These are phyloP conservation scores for Crocallis elinguaria DNA, from an alignment of 2,888 invertebrate genomes.

Conservation along the genomic window DNA sequence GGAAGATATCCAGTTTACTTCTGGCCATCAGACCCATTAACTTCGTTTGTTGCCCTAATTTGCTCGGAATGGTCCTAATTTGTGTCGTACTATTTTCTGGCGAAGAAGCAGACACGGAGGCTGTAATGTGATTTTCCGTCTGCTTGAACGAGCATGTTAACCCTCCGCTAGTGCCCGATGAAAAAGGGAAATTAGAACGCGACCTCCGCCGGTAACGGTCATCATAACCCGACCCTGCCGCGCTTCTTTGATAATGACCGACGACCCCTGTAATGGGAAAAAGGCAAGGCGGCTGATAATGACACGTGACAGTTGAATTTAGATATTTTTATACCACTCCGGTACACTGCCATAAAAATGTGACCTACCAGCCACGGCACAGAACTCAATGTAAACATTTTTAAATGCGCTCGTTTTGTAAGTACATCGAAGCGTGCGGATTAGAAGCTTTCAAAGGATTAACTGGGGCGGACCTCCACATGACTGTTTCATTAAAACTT, in stretches of 20 bases:
- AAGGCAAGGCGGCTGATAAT: slow-evolving; percentile 32
- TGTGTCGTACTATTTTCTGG: slow-evolving; percentile 7
- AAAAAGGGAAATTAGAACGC: slow-evolving; percentile 39
- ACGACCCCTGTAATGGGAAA: slow-evolving; percentile 33
- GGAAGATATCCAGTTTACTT: slow-evolving; percentile 21
- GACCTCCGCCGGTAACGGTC: slow-evolving; percentile 33
- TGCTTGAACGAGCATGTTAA: slow-evolving; percentile 29
- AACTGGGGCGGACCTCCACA: slow-evolving; percentile 59
- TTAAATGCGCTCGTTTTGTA: slow-evolving; percentile 45
- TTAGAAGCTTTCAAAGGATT: slow-evolving; percentile 74
- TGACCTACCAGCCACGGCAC: slow-evolving; percentile 21
- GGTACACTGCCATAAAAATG: slow-evolving; percentile 5
- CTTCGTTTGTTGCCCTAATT: slow-evolving; percentile 16
- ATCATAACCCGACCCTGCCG: slow-evolving; percentile 35
- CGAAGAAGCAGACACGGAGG: slow-evolving; percentile 16
- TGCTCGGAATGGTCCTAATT: slow-evolving; percentile 16
- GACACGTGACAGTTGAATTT: slow-evolving; percentile 31
- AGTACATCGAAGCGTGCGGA: slow-evolving; percentile 56
- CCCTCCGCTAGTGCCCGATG: slow-evolving; percentile 21
- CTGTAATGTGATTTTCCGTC: slow-evolving; percentile 31
- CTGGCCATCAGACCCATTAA: slow-evolving; percentile 16
- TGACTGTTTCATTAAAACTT: slow-evolving; percentile 72
- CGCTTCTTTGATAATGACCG: slow-evolving; percentile 36
- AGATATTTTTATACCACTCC: slow-evolving; percentile 22
- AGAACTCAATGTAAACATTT: slow-evolving; percentile 43